Evolutionary conservation across 2,888 invertebrate species (phyloP).

Genomic region (Synanthedon formicaeformis): DNA sequence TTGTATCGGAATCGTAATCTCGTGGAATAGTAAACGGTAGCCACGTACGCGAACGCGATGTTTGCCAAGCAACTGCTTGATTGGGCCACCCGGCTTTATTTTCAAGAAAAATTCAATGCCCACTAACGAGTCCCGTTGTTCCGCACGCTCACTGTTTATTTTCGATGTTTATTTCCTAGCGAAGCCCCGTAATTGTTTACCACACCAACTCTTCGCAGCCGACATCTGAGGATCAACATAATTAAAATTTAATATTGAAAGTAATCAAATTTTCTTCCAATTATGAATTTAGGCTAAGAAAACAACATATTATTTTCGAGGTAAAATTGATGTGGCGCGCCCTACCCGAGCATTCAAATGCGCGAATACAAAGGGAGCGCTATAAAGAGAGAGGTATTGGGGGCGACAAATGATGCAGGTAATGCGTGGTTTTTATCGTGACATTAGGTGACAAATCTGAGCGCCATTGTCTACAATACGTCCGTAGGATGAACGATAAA

Average conservation of each 20-base stretch:
- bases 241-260: slow-evolving; percentile 32
- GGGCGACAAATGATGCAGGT: slow-evolving; percentile 32
- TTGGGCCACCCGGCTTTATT: slow-evolving; percentile 32
- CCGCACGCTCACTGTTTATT: slow-evolving; percentile 20
- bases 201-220: slow-evolving; percentile 24
- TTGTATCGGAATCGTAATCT: not conserved
- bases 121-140: slow-evolving; percentile 35
- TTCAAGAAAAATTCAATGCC: slow-evolving; percentile 32
- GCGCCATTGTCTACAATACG: slow-evolving; percentile 42
- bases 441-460: slow-evolving; percentile 48
- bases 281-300: slow-evolving; percentile 14
- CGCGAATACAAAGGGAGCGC: slow-evolving; percentile 21
- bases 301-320: slow-evolving; percentile 10
- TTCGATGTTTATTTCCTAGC: slow-evolving; percentile 15
- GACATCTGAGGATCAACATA: slow-evolving; percentile 23
- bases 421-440: slow-evolving; percentile 39
- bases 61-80: slow-evolving; percentile 29
- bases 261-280: slow-evolving; percentile 22
- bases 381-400: slow-evolving; percentile 22
- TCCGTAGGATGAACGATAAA: slow-evolving; percentile 45
- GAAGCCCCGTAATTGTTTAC: slow-evolving; percentile 30
- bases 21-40: not conserved
- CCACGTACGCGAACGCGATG: slow-evolving; percentile 4
- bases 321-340: slow-evolving; percentile 15
- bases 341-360: not conserved